Evolutionary conservation across 2,113 vertebrate genomes (phyloP).

Genomic region (Bos indicus): DNA sequence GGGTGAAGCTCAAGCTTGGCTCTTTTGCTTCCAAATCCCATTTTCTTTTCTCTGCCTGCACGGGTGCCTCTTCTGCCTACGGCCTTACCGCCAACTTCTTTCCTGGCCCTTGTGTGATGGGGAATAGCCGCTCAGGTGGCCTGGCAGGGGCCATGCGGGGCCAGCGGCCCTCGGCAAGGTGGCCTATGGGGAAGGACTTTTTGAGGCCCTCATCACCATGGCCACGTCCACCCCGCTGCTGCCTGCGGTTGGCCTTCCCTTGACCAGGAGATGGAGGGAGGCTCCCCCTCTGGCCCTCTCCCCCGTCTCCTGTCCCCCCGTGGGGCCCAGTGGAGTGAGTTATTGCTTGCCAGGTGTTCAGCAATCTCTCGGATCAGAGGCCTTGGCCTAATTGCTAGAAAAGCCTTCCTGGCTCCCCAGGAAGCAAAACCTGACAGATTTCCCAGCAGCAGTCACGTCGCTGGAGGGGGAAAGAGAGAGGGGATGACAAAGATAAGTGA

Average conservation of each 20-base stretch:
- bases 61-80: neutral
- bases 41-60: neutral
- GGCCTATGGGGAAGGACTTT: neutral
- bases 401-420: neutral
- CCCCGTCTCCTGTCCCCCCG: neutral
- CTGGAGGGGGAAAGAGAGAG: neutral
- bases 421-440: slow-evolving; percentile 7
- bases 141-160: neutral
- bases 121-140: neutral
- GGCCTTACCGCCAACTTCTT: neutral
- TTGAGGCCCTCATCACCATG: no score
- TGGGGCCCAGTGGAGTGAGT: neutral
- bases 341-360: neutral
- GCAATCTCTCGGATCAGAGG: neutral
- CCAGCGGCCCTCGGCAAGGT: neutral
- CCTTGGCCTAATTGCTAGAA: slow-evolving; percentile 38
- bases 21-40: no score
- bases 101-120: neutral
- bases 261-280: neutral
- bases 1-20: rapidly evolving
- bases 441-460: neutral
- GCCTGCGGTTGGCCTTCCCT: neutral
- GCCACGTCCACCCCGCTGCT: neutral
- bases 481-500: rapidly evolving
- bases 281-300: neutral